Conservation (phyloP, 2,888 invertebrate species). For the Drosophila glabriapex region DNA sequence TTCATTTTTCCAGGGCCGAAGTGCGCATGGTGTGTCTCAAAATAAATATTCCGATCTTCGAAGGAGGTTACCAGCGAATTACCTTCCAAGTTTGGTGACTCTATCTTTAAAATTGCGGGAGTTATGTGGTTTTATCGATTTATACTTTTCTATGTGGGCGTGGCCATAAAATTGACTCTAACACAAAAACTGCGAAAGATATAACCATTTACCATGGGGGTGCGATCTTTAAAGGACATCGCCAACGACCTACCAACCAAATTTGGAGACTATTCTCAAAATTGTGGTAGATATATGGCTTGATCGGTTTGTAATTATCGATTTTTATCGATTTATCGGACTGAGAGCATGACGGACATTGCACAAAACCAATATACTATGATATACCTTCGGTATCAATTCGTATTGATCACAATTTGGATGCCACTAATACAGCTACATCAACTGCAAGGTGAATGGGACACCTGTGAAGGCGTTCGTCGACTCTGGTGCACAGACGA, state of each 20-base stretch:
- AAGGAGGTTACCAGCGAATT: background rate
- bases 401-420: background rate
- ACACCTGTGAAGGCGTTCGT: conserved; percentile 99
- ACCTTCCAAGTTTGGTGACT: background rate
- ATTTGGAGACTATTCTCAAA: too few relatives aligned
- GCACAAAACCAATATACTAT: background rate
- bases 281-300: too few relatives aligned
- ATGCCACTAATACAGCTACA: conserved; percentile 87
- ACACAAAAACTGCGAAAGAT: too few relatives aligned
- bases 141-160: too few relatives aligned
- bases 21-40: background rate
- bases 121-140: background rate
- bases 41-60: background rate
- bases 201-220: too few relatives aligned
- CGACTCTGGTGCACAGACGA: conserved; percentile 98
- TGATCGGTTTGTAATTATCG: background rate
- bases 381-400: background rate
- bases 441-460: conserved; percentile 98
- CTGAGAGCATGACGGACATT: background rate
- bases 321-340: background rate
- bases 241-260: too few relatives aligned
- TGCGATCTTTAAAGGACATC: too few relatives aligned
- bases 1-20: background rate
- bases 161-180: too few relatives aligned
- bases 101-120: background rate